A percentile compares a stretch with the other conserved stretches of the same genome.
These are phyloP conservation scores for Aphidius ervi DNA, from an alignment of 1,140 invertebrate genomes.

Conservation along the genomic window DNA sequence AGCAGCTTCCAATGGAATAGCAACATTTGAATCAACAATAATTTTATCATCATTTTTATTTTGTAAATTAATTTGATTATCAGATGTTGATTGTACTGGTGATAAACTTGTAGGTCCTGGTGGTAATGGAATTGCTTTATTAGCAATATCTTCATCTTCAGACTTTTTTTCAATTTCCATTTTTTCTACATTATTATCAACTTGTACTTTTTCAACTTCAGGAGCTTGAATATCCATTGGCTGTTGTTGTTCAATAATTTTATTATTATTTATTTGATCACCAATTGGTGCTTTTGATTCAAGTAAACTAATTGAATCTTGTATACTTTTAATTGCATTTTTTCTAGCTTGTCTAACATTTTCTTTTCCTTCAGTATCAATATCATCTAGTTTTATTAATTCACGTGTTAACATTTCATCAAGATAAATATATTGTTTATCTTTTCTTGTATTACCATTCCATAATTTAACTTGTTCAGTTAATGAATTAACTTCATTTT, in stretches of 20 bases:
- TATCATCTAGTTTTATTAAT: slow-evolving; percentile 84
- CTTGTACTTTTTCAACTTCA: not conserved
- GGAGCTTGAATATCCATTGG: not conserved
- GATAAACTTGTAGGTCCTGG: not conserved
- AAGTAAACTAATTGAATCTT: slow-evolving; percentile 76
- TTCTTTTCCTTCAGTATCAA: slow-evolving; percentile 87
- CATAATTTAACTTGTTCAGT: slow-evolving; percentile 76
- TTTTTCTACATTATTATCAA: not conserved
- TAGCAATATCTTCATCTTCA: not conserved
- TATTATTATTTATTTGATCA: slow-evolving; percentile 20
- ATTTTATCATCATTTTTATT: not conserved
- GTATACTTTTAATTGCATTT: slow-evolving; percentile 83
- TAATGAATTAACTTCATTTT: slow-evolving; percentile 74
- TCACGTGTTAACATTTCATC: slow-evolving; percentile 94
- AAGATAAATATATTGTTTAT: slow-evolving; percentile 83
- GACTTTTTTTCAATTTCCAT: slow-evolving; percentile 23
- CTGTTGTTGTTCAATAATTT: no score
- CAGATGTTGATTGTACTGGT: not conserved
- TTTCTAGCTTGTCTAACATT: slow-evolving; percentile 80
- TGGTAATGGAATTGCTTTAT: slow-evolving; percentile 11
- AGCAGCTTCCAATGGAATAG: slow-evolving; percentile 8
- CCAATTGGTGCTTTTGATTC: slow-evolving; percentile 61
- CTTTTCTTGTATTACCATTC: slow-evolving; percentile 64
- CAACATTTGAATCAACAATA: slow-evolving; percentile 1
- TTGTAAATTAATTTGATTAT: not conserved